Percentiles rank a stretch among this genome's conserved stretches.
Conservation (phyloP, 2,797 vertebrate genomes). For the Micromesistius poutassou region DNA sequence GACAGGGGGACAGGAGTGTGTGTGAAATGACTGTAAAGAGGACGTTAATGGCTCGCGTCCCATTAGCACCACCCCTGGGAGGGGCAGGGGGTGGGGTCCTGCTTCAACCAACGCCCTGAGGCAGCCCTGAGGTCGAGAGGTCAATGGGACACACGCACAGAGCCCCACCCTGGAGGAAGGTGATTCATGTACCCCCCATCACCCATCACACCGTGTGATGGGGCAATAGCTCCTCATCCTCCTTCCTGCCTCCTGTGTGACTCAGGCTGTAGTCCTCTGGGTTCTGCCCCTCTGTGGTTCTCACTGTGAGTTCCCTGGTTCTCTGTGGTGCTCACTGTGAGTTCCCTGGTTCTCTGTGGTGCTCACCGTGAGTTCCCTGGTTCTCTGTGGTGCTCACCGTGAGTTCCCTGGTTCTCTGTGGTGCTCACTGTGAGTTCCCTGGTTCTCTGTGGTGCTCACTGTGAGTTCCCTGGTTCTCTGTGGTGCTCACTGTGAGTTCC, state of each 20-base stretch:
- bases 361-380: too few relatives aligned
- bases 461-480: too few relatives aligned
- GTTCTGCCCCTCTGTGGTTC: background rate
- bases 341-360: too few relatives aligned
- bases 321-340: background rate
- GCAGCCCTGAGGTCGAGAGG: slow-evolving; percentile 31
- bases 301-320: too few relatives aligned
- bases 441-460: too few relatives aligned
- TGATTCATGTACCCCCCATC: background rate
- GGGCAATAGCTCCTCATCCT: slow-evolving; percentile 10
- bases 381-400: too few relatives aligned
- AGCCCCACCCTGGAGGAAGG: slow-evolving; percentile 32
- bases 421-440: too few relatives aligned
- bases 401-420: too few relatives aligned
- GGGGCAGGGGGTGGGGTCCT: slow-evolving; percentile 8
- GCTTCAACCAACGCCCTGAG: slow-evolving; percentile 29
- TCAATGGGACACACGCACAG: slow-evolving; percentile 28
- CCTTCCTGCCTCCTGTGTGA: background rate
- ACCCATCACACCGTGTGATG: slow-evolving; percentile 13
- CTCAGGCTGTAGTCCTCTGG: background rate
- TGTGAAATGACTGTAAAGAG: slow-evolving; percentile 67
- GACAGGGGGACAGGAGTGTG: background rate
- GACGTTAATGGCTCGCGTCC: slow-evolving; percentile 66
- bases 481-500: too few relatives aligned
- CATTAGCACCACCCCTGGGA: slow-evolving; percentile 63